Conservation (phyloP, 1,140 invertebrate species). For the Anoplolepis gracilipes region DNA sequence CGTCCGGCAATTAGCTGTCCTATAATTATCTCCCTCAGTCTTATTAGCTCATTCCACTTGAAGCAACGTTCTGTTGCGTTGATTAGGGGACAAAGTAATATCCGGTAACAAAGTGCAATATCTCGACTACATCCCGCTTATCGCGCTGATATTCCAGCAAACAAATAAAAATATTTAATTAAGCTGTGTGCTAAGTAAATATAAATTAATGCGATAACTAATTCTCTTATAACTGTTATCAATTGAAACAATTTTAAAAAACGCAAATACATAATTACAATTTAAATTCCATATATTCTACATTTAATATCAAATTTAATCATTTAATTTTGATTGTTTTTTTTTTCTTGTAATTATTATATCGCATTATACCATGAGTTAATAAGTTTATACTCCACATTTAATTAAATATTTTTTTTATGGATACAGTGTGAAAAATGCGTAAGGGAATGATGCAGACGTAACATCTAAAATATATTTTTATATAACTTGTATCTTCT, state of each 20-base stretch:
- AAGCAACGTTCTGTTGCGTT: constrained; percentile 65
- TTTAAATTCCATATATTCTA: neutral
- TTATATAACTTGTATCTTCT: too few relatives aligned
- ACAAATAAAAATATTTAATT: constrained; percentile 32
- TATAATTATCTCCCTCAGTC: constrained; percentile 76
- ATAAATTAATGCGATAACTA: neutral
- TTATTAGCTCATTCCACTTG: constrained; percentile 70
- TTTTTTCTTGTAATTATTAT: neutral
- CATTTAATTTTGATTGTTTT: neutral
- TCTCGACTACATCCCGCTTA: constrained; percentile 16
- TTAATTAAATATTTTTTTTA: neutral
- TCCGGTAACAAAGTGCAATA: constrained; percentile 75
- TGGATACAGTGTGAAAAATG: neutral
- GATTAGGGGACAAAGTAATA: constrained; percentile 42
- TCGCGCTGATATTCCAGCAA: constrained; percentile 2
- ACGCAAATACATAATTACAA: neutral
- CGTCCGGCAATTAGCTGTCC: constrained; percentile 77
- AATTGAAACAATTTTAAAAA: neutral
- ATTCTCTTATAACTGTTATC: neutral
- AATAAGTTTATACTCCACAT: neutral
- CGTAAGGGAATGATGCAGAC: neutral
- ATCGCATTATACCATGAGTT: neutral
- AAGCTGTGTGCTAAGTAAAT: neutral
- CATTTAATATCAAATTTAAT: neutral
- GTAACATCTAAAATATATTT: too few relatives aligned